Evolutionary conservation across 2,888 invertebrate genomes (phyloP).

Genomic region (Cerceris rybyensis): DNA sequence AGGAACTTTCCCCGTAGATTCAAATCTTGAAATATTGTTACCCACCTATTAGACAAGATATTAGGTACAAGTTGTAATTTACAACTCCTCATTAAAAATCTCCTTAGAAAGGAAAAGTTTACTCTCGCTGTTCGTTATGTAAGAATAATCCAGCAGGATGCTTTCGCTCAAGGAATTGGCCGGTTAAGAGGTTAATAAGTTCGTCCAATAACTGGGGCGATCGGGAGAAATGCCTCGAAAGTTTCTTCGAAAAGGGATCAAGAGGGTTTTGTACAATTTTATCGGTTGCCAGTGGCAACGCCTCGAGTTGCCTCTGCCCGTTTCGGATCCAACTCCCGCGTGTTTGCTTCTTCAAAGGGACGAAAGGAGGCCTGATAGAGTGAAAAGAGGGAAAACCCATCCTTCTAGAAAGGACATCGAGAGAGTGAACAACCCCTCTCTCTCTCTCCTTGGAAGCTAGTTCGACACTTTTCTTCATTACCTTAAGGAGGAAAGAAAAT

Average conservation of each 20-base stretch:
- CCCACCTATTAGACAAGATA: background rate
- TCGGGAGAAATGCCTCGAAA: constrained; percentile 62
- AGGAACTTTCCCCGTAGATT: background rate
- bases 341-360: constrained; percentile 48
- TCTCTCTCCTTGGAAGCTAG: constrained; percentile 5
- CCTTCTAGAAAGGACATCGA: constrained; percentile 17
- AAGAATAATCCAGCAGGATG: too few relatives aligned
- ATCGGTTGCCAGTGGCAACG: constrained; percentile 76
- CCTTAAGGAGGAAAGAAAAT: constrained; percentile 26
- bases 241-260: constrained; percentile 64
- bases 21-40: background rate
- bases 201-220: constrained; percentile 56
- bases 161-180: too few relatives aligned
- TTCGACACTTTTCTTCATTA: constrained; percentile 36
- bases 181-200: constrained; percentile 46
- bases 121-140: too few relatives aligned
- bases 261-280: constrained; percentile 70
- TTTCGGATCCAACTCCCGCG: constrained; percentile 36
- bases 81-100: too few relatives aligned
- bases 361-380: constrained; percentile 15
- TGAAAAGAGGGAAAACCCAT: constrained; percentile 33
- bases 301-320: constrained; percentile 66
- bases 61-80: too few relatives aligned
- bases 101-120: background rate
- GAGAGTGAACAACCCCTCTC: constrained; percentile 19